These are phyloP conservation scores for Cryptocheilus praepositus DNA, from an alignment of 2,888 invertebrate species.

Conservation along the genomic window DNA sequence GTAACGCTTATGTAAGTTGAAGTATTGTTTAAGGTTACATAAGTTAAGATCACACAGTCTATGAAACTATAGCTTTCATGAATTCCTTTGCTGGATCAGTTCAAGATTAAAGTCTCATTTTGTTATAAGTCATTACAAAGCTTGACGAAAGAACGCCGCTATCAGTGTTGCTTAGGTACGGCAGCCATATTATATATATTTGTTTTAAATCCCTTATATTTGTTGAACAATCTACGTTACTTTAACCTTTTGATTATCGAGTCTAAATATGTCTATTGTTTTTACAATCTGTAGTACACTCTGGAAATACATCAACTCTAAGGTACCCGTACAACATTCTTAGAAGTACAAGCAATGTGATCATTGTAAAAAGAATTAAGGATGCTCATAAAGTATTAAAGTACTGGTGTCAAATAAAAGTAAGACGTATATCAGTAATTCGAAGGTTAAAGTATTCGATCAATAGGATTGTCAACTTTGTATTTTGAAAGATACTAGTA, in stretches of 20 bases:
- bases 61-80: too few species aligned
- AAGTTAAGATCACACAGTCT: too few species aligned
- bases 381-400: slow-evolving; percentile 28
- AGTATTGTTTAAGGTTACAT: too few species aligned
- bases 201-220: slow-evolving; percentile 20
- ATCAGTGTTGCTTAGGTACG: slow-evolving; percentile 22
- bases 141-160: slow-evolving; percentile 17
- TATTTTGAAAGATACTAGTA: slow-evolving; percentile 38
- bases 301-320: not conserved
- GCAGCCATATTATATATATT: slow-evolving; percentile 28
- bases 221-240: not conserved
- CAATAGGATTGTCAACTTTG: slow-evolving; percentile 19
- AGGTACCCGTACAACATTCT: slow-evolving; percentile 24
- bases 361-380: slow-evolving; percentile 24
- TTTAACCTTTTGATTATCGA: slow-evolving; percentile 45
- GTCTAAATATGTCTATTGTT: slow-evolving; percentile 13
- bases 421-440: slow-evolving; percentile 25
- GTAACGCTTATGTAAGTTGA: too few species aligned
- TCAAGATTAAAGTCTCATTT: slow-evolving; percentile 10
- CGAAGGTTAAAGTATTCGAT: slow-evolving; percentile 36
- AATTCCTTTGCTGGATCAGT: slow-evolving; percentile 19
- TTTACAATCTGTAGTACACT: too few species aligned
- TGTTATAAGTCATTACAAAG: slow-evolving; percentile 14
- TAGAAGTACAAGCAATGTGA: not conserved
- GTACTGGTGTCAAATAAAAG: slow-evolving; percentile 18